These are phyloP conservation scores for Heterohyrax brucei DNA, from an alignment of 2,797 vertebrate species.

Conservation along the genomic window DNA sequence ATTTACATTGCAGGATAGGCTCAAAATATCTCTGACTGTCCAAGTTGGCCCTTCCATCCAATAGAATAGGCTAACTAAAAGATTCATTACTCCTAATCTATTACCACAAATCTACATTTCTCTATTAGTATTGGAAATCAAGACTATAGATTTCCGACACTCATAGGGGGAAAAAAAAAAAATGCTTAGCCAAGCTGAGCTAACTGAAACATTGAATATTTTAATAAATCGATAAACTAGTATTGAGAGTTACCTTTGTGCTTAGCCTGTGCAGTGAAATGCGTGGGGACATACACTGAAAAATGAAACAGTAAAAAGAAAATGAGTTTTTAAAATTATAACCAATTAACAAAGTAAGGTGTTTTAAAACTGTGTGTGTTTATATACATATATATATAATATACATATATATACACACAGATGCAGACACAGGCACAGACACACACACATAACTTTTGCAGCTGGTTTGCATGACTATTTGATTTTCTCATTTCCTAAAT, in stretches of 20 bases:
- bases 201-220: conserved; percentile 56
- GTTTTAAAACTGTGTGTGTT: not conserved
- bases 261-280: conserved; percentile 16
- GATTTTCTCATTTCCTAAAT: not conserved
- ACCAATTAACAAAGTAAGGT: not conserved
- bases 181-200: conserved; percentile 16
- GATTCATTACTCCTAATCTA: conserved; percentile 45
- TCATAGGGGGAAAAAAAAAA: conserved; percentile 5
- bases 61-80: not conserved
- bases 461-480: conserved; percentile 20
- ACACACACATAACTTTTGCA: not conserved
- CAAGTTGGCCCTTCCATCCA: not conserved
- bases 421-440: no score
- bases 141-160: conserved; percentile 58
- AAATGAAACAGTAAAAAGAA: not conserved
- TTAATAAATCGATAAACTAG: conserved; percentile 34
- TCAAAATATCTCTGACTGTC: conserved; percentile 40
- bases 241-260: conserved; percentile 24
- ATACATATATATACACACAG: no score
- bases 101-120: conserved; percentile 21
- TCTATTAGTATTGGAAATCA: not conserved
- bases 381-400: not conserved
- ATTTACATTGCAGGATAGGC: not conserved
- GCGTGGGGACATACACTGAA: not conserved
- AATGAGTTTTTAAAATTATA: not conserved